A percentile compares a stretch with the other conserved stretches of the same genome.
These are phyloP conservation scores for Uropsilus gracilis DNA, from an alignment of 2,113 vertebrate genomes.

Conservation along the genomic window DNA sequence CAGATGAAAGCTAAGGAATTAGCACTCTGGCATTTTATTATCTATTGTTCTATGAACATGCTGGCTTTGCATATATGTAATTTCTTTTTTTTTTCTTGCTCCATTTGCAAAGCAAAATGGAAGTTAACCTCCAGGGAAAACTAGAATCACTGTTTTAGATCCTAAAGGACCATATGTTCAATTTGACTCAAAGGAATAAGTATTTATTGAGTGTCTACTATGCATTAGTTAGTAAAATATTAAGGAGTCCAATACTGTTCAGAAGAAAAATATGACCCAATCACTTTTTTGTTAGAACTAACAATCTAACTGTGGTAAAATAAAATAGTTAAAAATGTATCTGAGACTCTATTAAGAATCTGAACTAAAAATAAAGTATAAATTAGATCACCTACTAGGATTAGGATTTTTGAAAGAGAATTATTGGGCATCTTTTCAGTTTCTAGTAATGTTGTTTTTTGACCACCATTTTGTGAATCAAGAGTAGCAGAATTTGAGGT, in stretches of 20 bases:
- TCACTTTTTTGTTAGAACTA: neutral
- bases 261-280: neutral
- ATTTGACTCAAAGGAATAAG: conserved; percentile 14
- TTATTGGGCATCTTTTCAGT: neutral
- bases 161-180: neutral
- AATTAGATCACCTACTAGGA: neutral
- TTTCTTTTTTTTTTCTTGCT: neutral
- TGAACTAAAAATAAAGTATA: neutral
- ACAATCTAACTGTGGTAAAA: conserved; percentile 1
- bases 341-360: neutral
- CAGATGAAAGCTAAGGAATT: neutral
- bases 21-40: neutral
- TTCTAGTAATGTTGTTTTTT: neutral
- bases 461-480: neutral
- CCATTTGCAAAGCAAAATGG: conserved; percentile 46
- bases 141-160: neutral
- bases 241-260: neutral
- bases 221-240: neutral
- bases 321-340: neutral
- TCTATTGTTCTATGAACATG: neutral
- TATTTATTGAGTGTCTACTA: neutral
- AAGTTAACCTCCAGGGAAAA: conserved; percentile 45
- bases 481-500: neutral
- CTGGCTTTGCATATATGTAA: neutral
- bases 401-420: neutral